Base-by-base conservation (phyloP, 2,888 invertebrate genomes). In the Quadroppia sp. region DNA sequence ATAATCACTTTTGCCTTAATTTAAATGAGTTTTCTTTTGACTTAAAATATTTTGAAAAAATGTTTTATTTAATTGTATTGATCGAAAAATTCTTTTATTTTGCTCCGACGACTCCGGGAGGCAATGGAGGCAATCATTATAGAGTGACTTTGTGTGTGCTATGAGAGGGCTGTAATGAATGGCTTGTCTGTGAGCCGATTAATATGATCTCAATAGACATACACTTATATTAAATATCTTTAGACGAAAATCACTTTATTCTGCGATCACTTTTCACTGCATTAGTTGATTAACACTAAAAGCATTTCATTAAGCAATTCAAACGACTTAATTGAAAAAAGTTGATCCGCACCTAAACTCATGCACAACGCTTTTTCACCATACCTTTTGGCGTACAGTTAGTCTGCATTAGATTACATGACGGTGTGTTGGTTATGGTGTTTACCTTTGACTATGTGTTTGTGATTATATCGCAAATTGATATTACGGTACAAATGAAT, bases 271-370 rank as follows among this genome's bases (percentile, higher is more conserved):
- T 70, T 70, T 48, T 48, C 70, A 70, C 70, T 70, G 70, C 70
- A 70, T 70, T 70, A 70, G 70, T 70, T 70, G 70, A 70, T 70
- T 70, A 70, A 70, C 70, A 70, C 70, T 70, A 70, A 70, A 70
- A 70, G 70, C 70, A 70, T 45, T 70, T 50, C 70, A 70, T 70
- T 64, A 50, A 70, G 70, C 45, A 70, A 50, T 42, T 28, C 45
- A 50, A 50, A 70, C 48, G 45, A 50, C 70, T 70, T 70, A 70
- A 70, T 70, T 70, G 61, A 64, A 64, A 64, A 64, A 64, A 36
- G 30, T 64, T 30, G 30, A 32, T 64, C 32, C 61, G 15, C 30
- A n/a, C 36, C n/a, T n/a, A n/a, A n/a, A n/a, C n/a, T n/a, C n/a
- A n/a, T n/a, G n/a, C n/a, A n/a, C n/a, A 25, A 30, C 59, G 6